Base-by-base conservation (phyloP, 1,140 invertebrate genomes). In the Luehdorfia chinensis region DNA sequence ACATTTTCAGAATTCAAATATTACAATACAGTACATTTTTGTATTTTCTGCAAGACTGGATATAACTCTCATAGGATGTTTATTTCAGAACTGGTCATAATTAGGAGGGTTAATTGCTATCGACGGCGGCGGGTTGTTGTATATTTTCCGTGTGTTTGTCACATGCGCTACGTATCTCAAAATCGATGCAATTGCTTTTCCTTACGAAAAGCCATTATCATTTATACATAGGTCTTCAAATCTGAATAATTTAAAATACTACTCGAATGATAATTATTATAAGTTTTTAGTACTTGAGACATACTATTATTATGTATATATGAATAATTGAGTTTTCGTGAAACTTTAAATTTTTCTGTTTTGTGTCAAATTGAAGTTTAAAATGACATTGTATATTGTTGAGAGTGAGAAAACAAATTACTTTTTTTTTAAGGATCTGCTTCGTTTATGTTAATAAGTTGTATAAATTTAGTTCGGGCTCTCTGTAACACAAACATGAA, bases 401-500 rank as follows among this genome's bases (percentile, higher is more conserved):
- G 66, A 68, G 61, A 57, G 54, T 73, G 69, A 67, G 58, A 57
- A 69, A 60, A 72, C 60, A 63, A 68, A 67, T 71, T 71, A 66
- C n/a, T n/a, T n/a, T n/a, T n/a, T n/a, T n/a, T n/a, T n/a, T n/a
- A n/a, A n/a, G n/a, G n/a, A n/a, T n/a, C n/a, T 59, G 51, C 57
- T 67, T 44, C 32, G 66, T 68, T 55, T 55, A 61, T 61, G 56
- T 65, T 66, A 57, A 66, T 80, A 75, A 81, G 70, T 78, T 81
- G 75, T 84, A 79, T 69, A 80, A 77, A 78, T 71, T 75, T 76
- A 75, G 64, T 67, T 73, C 60, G 53, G 65, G 77, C 77, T 84
- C 70, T 79, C 79, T 81, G 54, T 66, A 53, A 60, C 62, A 59
- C 59, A 64, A 73, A 61, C 54, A 55, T 64, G 45, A 53, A 58